Percentiles rank a stretch among this genome's conserved stretches.
phyloP scores from a whole-genome alignment of 2,888 invertebrate species.

The Yponomeuta plumbellus region DNA sequence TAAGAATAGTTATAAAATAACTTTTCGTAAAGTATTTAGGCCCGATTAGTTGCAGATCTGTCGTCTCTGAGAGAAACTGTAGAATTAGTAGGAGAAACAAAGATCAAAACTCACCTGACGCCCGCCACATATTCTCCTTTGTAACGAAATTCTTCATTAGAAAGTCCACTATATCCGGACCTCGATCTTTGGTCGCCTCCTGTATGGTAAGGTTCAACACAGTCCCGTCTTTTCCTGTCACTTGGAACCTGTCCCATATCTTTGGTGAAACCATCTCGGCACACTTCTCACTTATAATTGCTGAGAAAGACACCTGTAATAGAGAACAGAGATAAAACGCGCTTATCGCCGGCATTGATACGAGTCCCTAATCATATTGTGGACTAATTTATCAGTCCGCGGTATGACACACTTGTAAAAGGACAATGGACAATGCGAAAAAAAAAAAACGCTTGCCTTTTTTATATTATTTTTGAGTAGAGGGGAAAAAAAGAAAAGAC shows the following conservation, averaged over 20 bases:
- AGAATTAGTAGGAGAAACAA: background rate
- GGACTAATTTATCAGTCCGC: too few species aligned
- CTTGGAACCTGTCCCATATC: background rate
- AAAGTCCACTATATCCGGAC: background rate
- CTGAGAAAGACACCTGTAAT: background rate
- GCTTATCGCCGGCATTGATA: background rate
- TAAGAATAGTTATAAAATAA: too few species aligned
- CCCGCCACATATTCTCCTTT: background rate
- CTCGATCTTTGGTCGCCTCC: background rate
- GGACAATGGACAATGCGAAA: too few species aligned
- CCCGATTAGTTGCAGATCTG: too few species aligned
- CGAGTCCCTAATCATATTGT: background rate
- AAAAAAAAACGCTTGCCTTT: too few species aligned
- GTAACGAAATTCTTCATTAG: background rate
- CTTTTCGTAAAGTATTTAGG: too few species aligned
- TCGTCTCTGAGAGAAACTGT: too few species aligned
- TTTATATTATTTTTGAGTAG: too few species aligned
- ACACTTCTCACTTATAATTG: background rate
- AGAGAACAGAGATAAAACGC: background rate
- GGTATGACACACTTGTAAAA: too few species aligned
- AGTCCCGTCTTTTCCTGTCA: background rate
- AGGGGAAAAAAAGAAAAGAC: too few species aligned
- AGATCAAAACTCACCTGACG: background rate
- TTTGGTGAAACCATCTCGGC: background rate
- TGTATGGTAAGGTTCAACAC: background rate